These are phyloP conservation scores for Seriola quinqueradiata DNA, from an alignment of 2,113 vertebrate species.

Conservation along the genomic window DNA sequence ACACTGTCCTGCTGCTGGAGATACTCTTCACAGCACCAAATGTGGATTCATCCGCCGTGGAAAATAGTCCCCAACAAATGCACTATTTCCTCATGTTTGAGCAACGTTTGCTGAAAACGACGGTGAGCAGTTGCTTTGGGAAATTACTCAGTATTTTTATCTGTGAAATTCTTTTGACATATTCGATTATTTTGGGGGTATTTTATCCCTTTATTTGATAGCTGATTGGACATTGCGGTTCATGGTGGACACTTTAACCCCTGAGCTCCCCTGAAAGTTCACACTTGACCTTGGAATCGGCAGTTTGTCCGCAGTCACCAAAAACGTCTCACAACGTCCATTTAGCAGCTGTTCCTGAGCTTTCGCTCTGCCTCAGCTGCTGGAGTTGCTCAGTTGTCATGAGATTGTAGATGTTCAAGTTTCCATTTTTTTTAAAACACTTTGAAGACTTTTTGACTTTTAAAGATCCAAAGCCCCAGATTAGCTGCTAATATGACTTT, in stretches of 20 bases:
- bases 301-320: no score
- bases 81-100: background rate
- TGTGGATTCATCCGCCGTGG: background rate
- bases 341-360: background rate
- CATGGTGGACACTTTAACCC: background rate
- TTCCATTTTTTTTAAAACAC: background rate
- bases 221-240: background rate
- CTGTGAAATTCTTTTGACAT: background rate
- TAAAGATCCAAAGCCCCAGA: background rate
- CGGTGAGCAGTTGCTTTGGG: background rate
- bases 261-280: background rate
- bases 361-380: background rate
- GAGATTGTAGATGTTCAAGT: background rate
- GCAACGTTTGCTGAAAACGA: background rate
- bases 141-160: background rate
- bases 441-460: background rate
- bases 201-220: constrained; percentile 1
- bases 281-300: background rate
- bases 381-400: background rate
- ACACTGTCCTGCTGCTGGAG: background rate
- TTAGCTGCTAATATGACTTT: background rate
- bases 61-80: constrained; percentile 17
- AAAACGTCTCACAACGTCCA: background rate
- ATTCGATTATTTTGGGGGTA: background rate
- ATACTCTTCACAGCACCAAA: background rate